Evolutionary conservation across 2,888 invertebrate genomes (phyloP), one percentile per base, ranked within the genome.

Genomic region (Criorhina ranunculi): DNA sequence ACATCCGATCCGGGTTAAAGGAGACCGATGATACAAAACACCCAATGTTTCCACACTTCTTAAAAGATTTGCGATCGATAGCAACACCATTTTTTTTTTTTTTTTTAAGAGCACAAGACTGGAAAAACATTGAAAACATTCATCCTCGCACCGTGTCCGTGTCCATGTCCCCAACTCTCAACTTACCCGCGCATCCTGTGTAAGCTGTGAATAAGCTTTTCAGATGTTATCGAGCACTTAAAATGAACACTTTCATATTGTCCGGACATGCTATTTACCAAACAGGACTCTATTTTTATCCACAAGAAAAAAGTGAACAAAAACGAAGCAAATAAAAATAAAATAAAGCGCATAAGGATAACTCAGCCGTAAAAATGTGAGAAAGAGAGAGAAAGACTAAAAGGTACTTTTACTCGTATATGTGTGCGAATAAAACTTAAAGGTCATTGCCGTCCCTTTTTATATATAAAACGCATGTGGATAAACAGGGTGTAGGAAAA

Each of bases 361-460:
- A 77, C 72, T 70, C 55, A 46, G 7, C 35, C 46, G 57, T 57
- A 55, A 62, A 11, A 29, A 35, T 6, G 24, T 37, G 6, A 24
- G 8, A 17, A 35, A 57, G 8, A 51, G 19, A 49, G 5, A 7
- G n/a, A n/a, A n/a, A n/a, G n/a, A n/a, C n/a, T n/a, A n/a, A n/a
- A n/a, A n/a, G 11, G 15, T 2, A 11, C 5, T 5, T 35, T 15
- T 8, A 3, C n/a, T 17, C 31, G 8, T 31, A 40, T n/a, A 12
- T 35, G 60, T 53, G 62, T 62, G 17, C 40, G 70, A 62, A 49
- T 57, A 44, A 46, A 40, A 64, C 55, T 46, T 49, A 49, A 64
- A 64, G 64, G 70, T 64, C 70, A 72, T 64, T 72, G 72, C 46
- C 62, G 19, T 72, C 57, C 62, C 9, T 35, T 72, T 70, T 33